These are phyloP conservation scores for Philypnodon macrostomus DNA, from an alignment of 2,797 vertebrate genomes.

Conservation along the genomic window DNA sequence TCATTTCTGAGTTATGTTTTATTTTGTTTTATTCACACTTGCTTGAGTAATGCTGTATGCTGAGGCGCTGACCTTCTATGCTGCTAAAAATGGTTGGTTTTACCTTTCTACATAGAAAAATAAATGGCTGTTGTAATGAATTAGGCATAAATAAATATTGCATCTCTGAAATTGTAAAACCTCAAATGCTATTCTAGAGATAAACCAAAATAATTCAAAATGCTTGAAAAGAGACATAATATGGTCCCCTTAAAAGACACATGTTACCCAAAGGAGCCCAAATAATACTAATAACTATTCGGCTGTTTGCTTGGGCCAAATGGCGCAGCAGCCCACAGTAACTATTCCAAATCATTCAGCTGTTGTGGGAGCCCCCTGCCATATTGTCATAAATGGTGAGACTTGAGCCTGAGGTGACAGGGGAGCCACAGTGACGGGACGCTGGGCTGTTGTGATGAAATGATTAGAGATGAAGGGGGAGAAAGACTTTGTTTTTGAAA, in stretches of 20 bases:
- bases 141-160: too few relatives aligned
- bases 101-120: too few relatives aligned
- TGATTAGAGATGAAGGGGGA: slow-evolving; percentile 64
- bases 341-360: slow-evolving; percentile 40
- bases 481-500: slow-evolving; percentile 51
- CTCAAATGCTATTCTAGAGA: too few relatives aligned
- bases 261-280: slow-evolving; percentile 15
- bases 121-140: too few relatives aligned
- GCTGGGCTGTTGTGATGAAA: slow-evolving; percentile 34
- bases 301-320: slow-evolving; percentile 32
- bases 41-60: too few relatives aligned
- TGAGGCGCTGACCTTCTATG: too few relatives aligned
- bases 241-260: slow-evolving; percentile 19
- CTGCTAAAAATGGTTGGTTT: too few relatives aligned
- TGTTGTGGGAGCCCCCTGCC: slow-evolving; percentile 48
- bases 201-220: too few relatives aligned
- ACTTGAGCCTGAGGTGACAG: slow-evolving; percentile 47
- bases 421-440: slow-evolving; percentile 31
- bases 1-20: too few relatives aligned
- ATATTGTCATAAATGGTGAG: slow-evolving; percentile 56
- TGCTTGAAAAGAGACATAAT: background rate
- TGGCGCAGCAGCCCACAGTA: slow-evolving; percentile 15
- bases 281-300: slow-evolving; percentile 18
- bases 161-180: too few relatives aligned
- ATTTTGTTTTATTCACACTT: too few relatives aligned